Evolutionary conservation across 2,113 vertebrate genomes (phyloP), one percentile per base, ranked within the genome.

Genomic region (Chaetura pelagica): DNA sequence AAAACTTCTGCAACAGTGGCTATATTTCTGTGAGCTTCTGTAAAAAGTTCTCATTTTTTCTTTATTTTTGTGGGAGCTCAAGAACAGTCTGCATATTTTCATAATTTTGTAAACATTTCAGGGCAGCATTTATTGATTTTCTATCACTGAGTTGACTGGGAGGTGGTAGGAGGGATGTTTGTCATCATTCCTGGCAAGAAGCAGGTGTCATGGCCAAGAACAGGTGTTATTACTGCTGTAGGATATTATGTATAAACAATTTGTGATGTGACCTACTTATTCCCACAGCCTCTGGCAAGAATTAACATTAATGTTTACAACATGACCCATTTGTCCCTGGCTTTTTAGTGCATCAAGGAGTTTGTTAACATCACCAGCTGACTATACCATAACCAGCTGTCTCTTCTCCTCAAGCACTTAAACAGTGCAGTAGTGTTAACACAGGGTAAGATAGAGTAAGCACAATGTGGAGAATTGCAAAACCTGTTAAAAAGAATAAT

Each of bases 231-330:
- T 89, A 57, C 13, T 61, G 81, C 90, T 86, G 55, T 48, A 89
- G 58, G 71, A 54, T 80, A 71, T 78, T 72, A 95, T 21, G 49
- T 66, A 68, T 62, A 84, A 91, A 91, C 34, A 51, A 22, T 49
- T 82, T 84, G 21, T 87, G 42, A 61, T 94, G 22, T 89, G 91
- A 84, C 84, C 72, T 94, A 78, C 22, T n/a, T 96, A 63, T 64
- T 93, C n/a, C 48, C 40, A 40, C 55, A 81, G 40, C 29, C 68
- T 71, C 67, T 94, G 29, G 59, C 75, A 90, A 87, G 59, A 95
- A 85, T 93, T 90, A 77, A 57, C 3, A 9, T 84, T 90, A 32
- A 27, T 83, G 32, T 90, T 89, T 64, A 30, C 57, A 94, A 42
- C 24, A 68, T 48, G 32, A 94, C 73, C 72, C 19, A 14, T 91